Evolutionary conservation across 64 coral and sea anemone species (phyloP), one percentile per base, ranked within the genome.

Genomic region (Pocillopora damicornis): DNA sequence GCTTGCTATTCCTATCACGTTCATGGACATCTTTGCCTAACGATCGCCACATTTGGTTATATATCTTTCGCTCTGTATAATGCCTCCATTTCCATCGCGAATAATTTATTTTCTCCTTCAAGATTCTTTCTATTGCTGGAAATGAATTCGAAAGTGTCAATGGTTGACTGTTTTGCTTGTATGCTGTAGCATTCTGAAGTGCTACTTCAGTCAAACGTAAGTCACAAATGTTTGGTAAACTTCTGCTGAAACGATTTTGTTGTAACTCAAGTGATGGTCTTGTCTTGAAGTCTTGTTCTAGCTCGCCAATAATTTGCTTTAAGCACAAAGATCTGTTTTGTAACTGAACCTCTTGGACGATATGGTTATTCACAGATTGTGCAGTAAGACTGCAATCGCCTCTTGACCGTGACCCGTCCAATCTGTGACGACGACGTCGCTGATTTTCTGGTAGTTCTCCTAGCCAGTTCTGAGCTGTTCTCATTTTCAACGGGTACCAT

Each of bases 101-200:
- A 20, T 58, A n/a, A 85, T 38, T n/a, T 4, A 85, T 67, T 72
- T 85, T 85, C 35, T 85, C 38, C 57, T 72, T 85, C 65, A 85
- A 85, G n/a, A 85, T 85, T 3, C 22, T 58, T 26, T 71, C 81
- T 25, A 72, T 1, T n/a, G 63, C 67, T 38, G 63, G 71, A 23
- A 37, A 83, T 18, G 37, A 12, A 58, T 11, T 42, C 0, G 37
- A 23, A 1, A 58, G 37, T 72, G 71, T 13, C 4, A 72, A 35
- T n/a, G 25, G 51, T 25, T 57, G 36, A 57, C 36, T 72, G 18
- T 42, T 57, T 23, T 85, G 37, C 37, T 45, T 42, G 81, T 72
- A 85, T 22, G 42, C 65, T 56, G 81, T 68, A 20, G 64, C 81
- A 20, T 16, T 58, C 64, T 71, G 62, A 38, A 85, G 42, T 72